Evolutionary conservation across 2,888 invertebrate species (phyloP).

Genomic region (Hedychridium roseum): DNA sequence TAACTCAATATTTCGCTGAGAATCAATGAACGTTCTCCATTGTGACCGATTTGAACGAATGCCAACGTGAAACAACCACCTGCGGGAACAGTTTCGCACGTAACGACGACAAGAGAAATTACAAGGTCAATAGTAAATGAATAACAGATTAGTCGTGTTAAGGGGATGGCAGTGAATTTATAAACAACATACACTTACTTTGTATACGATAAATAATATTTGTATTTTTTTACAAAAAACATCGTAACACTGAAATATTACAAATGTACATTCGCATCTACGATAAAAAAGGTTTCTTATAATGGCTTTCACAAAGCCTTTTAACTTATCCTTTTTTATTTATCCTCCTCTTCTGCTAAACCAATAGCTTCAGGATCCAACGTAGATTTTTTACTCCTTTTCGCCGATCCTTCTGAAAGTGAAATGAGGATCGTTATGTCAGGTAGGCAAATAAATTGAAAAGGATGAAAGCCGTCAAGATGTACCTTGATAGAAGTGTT

Average conservation of each 20-base stretch:
- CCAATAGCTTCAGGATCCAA: conserved; percentile 51
- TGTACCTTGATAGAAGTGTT: conserved; percentile 67
- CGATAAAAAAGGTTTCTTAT: too few relatives aligned
- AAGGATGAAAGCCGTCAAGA: conserved; percentile 15
- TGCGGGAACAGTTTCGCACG: too few relatives aligned
- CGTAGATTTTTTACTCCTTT: conserved; percentile 47
- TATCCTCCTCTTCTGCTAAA: conserved; percentile 31
- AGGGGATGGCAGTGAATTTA: too few relatives aligned
- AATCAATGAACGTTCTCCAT: conserved; percentile 17
- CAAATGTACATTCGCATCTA: background rate
- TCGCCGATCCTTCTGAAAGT: conserved; percentile 38
- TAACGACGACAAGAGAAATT: too few relatives aligned
- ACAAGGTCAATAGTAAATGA: too few relatives aligned
- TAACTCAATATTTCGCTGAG: conserved; percentile 2
- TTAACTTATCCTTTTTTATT: conserved; percentile 10
- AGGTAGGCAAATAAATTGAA: background rate
- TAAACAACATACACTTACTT: background rate
- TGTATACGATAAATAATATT: conserved; percentile 1
- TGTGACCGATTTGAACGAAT: conserved; percentile 17
- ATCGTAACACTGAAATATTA: background rate
- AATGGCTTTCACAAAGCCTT: background rate
- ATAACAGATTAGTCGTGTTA: too few relatives aligned
- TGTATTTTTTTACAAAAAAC: background rate
- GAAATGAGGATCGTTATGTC: background rate
- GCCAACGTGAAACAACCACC: conserved; percentile 18